Evolutionary conservation across 2,113 vertebrate genomes (phyloP), one percentile per base, ranked within the genome.

Genomic region (Callorhinus ursinus): DNA sequence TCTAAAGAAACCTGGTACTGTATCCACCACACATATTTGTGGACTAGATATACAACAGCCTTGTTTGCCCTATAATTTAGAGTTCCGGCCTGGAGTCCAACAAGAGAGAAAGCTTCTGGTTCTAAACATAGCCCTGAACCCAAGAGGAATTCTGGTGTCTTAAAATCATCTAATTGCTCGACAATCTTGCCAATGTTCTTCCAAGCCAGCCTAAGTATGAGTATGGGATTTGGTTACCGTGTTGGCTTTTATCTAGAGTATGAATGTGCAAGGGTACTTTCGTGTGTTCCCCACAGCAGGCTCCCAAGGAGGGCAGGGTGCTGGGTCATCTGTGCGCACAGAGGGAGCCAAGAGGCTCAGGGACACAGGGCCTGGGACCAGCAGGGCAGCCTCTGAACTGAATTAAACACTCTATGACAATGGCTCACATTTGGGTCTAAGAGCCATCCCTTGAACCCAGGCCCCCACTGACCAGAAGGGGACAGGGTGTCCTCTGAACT

Each of bases 81-180:
- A 92, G 89, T 93, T 93, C 96, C 10, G 9, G 65, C 55, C 79
- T 80, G 19, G 86, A 92, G 96, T 95, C 86, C 82, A 95, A 82
- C 53, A 79, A 90, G 96, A 91, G 76, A 96, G 88, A 83, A 96
- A 97, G 92, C 79, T 97, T 95, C 82, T 87, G 90, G 67, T 95
- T 97, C 96, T 97, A 96, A 98, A 97, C 89, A 97, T 59, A 97
- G 95, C 69, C 71, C 67, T 71, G 86, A 95, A 80, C 89, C 65
- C 83, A 85, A 49, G 39, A 95, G 77, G 67, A 55, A 91, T 67
- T 94, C 72, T 97, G 86, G 65, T 86, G 95, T 97, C 92, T 89
- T 63, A 74, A 93, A 96, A 93, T 69, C 82, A 69, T 74, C 90
- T 93, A 74, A 84, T 74, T 95, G 85, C 83, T 72, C 24, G 46